Percentiles rank a stretch among this genome's conserved stretches.
These are phyloP conservation scores for Distichodus sexfasciatus DNA, from an alignment of 2,797 vertebrate species.

Conservation along the genomic window DNA sequence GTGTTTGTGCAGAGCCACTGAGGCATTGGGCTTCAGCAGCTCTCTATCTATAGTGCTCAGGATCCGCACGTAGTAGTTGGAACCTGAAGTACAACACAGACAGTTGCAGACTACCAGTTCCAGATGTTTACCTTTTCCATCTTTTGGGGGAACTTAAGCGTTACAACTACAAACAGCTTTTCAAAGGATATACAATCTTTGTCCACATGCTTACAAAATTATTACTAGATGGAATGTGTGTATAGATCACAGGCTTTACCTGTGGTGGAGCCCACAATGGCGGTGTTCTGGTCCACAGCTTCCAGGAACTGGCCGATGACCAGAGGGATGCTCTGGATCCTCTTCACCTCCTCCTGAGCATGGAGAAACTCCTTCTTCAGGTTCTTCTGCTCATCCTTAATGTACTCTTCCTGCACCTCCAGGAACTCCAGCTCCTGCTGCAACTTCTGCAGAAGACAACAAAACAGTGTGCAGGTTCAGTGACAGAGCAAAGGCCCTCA, in stretches of 20 bases:
- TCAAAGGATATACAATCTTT: too few relatives aligned
- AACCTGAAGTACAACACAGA: constrained; percentile 68
- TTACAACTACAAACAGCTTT: too few relatives aligned
- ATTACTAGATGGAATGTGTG: not conserved
- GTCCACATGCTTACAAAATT: not conserved
- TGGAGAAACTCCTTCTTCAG: constrained; percentile 95
- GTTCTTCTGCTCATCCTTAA: constrained; percentile 95
- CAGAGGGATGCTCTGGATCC: constrained; percentile 93
- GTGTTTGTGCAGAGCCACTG: constrained; percentile 94
- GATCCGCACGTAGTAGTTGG: constrained; percentile 95
- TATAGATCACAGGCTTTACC: constrained; percentile 62
- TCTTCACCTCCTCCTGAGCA: constrained; percentile 93
- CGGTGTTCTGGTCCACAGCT: constrained; percentile 94
- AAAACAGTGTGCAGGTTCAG: not conserved
- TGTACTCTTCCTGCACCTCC: constrained; percentile 94
- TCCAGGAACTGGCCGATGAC: constrained; percentile 95
- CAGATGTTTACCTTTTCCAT: not conserved
- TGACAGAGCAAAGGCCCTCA: not conserved
- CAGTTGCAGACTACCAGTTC: not conserved
- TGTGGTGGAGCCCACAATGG: constrained; percentile 92
- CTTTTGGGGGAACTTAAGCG: too few relatives aligned
- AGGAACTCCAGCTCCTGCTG: constrained; percentile 94
- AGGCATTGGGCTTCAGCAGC: constrained; percentile 93
- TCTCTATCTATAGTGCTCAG: constrained; percentile 94
- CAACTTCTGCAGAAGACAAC: constrained; percentile 77